Evolutionary conservation across 2,888 invertebrate species (phyloP).

Genomic region (Drosophila melanosoma): DNA sequence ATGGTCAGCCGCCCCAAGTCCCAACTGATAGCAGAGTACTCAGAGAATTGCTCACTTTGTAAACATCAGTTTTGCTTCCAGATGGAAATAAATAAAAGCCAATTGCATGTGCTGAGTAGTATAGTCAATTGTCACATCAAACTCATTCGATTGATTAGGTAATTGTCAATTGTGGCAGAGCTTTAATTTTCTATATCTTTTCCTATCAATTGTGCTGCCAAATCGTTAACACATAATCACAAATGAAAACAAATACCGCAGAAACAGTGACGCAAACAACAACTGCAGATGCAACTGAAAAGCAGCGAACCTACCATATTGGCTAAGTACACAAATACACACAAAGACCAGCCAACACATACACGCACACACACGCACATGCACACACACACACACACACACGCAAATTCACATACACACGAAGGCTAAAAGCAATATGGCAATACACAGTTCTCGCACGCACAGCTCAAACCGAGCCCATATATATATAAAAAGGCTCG

Average conservation of each 20-base stretch:
- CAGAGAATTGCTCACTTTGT: neutral
- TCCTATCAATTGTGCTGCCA: slow-evolving; percentile 7
- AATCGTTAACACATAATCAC: slow-evolving; percentile 1
- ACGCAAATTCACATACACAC: slow-evolving; percentile 38
- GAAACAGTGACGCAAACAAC: slow-evolving; percentile 38
- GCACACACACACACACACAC: slow-evolving; percentile 37
- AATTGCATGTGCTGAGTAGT: neutral
- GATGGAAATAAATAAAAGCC: neutral
- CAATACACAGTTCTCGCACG: slow-evolving; percentile 52
- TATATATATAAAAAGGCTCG: neutral
- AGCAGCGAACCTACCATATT: slow-evolving; percentile 57
- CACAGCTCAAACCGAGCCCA: slow-evolving; percentile 14
- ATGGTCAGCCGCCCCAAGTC: neutral
- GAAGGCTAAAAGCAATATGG: slow-evolving; percentile 53
- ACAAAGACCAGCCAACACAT: slow-evolving; percentile 23
- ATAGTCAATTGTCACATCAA: neutral
- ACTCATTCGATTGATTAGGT: neutral
- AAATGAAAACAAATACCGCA: neutral
- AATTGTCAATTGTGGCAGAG: slow-evolving; percentile 22
- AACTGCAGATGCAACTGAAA: slow-evolving; percentile 54
- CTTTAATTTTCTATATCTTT: slow-evolving; percentile 1
- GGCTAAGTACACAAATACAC: slow-evolving; percentile 56
- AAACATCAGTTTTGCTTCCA: neutral
- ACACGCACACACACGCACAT: slow-evolving; percentile 26
- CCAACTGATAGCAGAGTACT: neutral